These are phyloP conservation scores for Piscicola geometra DNA, from an alignment of 2,888 invertebrate species.

Conservation along the genomic window DNA sequence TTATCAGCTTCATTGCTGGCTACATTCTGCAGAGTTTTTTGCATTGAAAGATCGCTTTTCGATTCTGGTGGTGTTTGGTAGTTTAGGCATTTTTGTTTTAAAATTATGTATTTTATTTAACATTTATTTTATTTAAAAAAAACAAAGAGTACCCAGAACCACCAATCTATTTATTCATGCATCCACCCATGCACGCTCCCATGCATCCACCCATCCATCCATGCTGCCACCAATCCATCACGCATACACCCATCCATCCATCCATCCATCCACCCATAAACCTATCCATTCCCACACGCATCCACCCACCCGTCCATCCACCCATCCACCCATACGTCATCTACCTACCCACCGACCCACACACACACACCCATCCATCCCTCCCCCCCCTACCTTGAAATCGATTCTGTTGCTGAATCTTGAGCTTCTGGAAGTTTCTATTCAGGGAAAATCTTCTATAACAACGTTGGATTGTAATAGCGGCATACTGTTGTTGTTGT, in stretches of 20 bases:
- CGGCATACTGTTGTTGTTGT: not conserved
- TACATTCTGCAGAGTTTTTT: too few relatives aligned
- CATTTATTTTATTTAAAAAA: too few relatives aligned
- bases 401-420: not conserved
- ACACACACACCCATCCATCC: not conserved
- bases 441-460: not conserved
- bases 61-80: too few relatives aligned
- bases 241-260: constrained; percentile 1
- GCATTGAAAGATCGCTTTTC: too few relatives aligned
- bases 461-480: not conserved
- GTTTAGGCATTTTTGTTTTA: too few relatives aligned
- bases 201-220: not conserved
- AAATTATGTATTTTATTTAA: too few relatives aligned
- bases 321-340: not conserved
- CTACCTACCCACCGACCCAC: constrained; percentile 50
- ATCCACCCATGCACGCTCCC: not conserved
- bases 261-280: not conserved
- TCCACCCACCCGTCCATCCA: not conserved
- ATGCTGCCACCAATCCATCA: not conserved
- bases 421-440: constrained; percentile 4
- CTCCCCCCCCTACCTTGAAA: not conserved
- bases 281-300: not conserved
- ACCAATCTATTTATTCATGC: not conserved
- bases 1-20: too few relatives aligned
- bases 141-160: too few relatives aligned